These are phyloP conservation scores for Ceriagrion tenellum DNA, from an alignment of 2,888 invertebrate genomes.

Conservation along the genomic window DNA sequence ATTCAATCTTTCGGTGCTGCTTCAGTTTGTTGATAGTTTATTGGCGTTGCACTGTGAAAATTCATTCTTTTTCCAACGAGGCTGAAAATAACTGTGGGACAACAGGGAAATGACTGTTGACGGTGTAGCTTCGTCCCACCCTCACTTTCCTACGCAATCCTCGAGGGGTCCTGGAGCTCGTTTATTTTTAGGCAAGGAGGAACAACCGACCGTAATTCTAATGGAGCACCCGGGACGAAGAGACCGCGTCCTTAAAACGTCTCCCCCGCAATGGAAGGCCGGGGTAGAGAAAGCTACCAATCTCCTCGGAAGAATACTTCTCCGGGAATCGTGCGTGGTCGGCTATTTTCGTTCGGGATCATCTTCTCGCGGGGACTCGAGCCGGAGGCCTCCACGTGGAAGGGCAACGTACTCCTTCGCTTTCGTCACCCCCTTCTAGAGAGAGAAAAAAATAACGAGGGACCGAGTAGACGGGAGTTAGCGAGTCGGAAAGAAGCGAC, in stretches of 20 bases:
- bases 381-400: not conserved
- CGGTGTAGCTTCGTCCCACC: not conserved
- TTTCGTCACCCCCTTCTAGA: not conserved
- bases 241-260: not conserved
- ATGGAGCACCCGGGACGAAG: not conserved
- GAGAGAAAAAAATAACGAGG: not conserved
- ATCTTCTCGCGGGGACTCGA: not conserved
- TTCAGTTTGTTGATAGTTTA: not conserved
- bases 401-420: not conserved
- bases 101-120: not conserved
- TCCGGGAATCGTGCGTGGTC: not conserved
- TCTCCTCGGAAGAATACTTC: not conserved
- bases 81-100: not conserved
- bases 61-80: not conserved
- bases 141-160: not conserved
- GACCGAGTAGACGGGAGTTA: not conserved
- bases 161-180: not conserved
- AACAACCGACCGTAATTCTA: not conserved
- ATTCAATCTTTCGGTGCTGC: no score
- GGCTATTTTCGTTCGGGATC: not conserved
- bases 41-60: not conserved
- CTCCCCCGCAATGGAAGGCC: not conserved
- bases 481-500: not conserved
- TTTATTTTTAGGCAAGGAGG: conserved; percentile 11
- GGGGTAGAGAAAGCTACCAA: no score